These are phyloP conservation scores for Dryococelus australis DNA, from an alignment of 2,888 invertebrate genomes.

Conservation along the genomic window DNA sequence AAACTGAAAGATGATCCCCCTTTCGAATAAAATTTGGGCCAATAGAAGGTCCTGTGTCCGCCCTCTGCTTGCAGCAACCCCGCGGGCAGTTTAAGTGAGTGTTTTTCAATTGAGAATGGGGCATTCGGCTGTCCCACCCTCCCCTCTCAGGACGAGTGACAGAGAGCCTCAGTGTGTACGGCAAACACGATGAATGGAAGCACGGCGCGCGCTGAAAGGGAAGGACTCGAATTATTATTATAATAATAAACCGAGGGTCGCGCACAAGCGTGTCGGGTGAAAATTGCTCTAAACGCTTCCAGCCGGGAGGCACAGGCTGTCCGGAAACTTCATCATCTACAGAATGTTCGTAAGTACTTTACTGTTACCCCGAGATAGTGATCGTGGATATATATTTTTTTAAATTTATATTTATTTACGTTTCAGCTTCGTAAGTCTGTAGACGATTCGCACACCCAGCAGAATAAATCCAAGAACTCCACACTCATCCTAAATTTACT, in stretches of 20 bases:
- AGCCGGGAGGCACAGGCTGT: background rate
- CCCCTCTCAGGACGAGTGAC: background rate
- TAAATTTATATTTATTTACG: no score
- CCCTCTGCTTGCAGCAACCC: background rate
- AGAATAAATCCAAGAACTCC: no score
- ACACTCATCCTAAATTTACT: no score
- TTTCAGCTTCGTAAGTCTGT: no score
- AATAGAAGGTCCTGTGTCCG: background rate
- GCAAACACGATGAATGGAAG: background rate
- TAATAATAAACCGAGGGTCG: slow-evolving; percentile 18
- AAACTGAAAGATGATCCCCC: background rate
- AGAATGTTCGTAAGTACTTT: background rate
- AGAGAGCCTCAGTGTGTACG: background rate
- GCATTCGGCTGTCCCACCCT: background rate
- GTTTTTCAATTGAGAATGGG: background rate
- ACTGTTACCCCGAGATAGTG: no score
- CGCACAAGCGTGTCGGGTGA: slow-evolving; percentile 34
- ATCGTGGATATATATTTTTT: no score
- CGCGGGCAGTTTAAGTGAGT: slow-evolving; percentile 16
- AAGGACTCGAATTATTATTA: background rate
- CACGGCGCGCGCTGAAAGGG: background rate
- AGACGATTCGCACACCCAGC: no score
- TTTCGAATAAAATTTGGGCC: background rate
- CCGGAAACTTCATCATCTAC: background rate
- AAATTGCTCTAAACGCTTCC: slow-evolving; percentile 39